Evolutionary conservation across 1,140 invertebrate genomes (phyloP), one percentile per base, ranked within the genome.

Genomic region (Ceratoteleas bidentatus): DNA sequence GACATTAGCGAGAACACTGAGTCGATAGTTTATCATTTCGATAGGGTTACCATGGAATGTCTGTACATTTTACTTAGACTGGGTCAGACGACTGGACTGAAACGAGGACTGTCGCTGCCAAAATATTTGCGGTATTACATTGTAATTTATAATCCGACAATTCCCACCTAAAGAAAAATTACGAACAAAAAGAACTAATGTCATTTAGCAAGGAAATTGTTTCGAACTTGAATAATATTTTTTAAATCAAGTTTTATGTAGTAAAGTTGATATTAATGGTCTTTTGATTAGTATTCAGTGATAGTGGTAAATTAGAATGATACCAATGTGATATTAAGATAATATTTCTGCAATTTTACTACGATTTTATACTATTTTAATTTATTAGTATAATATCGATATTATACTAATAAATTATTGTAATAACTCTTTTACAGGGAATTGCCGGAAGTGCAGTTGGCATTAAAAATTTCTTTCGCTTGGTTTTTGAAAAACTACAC

Each of bases 51-150:
- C 72, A 91, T 92, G 86, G 94, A 95, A 85, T 90, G 91, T 49
- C 83, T 94, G 9, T 94, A 94, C 83, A 87, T 94, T 62, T 84
- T 94, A 36, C 90, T 93, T 64, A 93, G 94, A 88, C 88, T 94
- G 70, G 92, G 93, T 43, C 88, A 94, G 87, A n/a, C 82, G 0
- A 88, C 90, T 54, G 91, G 92, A 24, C 85, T 94, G 49, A 85
- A 76, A 56, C 91, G 93, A 83, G 92, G 90, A 83, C 75, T 94
- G 57, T 88, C 16, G 2, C 83, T 93, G 32, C 77, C 88, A 6
- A 8, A 64, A 50, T 60, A 80, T 73, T 86, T 89, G 54, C 89
- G 85, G 91, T 91, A 52, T 52, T 43, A 43, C 2, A 1, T 43
- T 43, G 40, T 1, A 43, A 43, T 6, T 10, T 43, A 43, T 10